Evolutionary conservation across 2,797 vertebrate genomes (phyloP).

Genomic region (Coendou prehensilis): DNA sequence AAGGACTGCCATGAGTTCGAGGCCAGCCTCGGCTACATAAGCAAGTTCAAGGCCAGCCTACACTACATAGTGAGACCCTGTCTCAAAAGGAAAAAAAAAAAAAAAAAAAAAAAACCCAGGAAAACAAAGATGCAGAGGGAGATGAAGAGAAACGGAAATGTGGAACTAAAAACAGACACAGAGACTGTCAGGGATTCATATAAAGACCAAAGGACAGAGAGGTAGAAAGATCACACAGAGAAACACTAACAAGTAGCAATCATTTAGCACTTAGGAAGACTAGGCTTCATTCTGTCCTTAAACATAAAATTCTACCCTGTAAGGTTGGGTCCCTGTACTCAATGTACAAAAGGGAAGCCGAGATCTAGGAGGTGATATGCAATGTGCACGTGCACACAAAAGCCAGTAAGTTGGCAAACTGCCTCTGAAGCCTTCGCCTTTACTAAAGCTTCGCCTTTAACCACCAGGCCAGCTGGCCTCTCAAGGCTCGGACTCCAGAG

Average conservation of each 20-base stretch:
- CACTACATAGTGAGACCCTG: not conserved
- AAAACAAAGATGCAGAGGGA: not conserved
- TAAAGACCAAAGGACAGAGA: slow-evolving; percentile 11
- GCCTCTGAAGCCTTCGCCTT: not conserved
- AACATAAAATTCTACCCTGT: not conserved
- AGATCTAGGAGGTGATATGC: not conserved
- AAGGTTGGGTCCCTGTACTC: not conserved
- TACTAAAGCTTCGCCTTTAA: not conserved
- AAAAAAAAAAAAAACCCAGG: not conserved
- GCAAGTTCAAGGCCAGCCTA: not conserved
- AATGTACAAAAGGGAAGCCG: not conserved
- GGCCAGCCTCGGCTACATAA: not conserved
- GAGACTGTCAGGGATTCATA: slow-evolving; percentile 11
- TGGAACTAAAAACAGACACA: not conserved
- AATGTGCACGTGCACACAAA: not conserved
- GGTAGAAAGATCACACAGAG: not conserved
- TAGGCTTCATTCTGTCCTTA: not conserved
- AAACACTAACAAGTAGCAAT: not conserved
- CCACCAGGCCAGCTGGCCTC: not conserved
- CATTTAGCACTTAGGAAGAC: not conserved
- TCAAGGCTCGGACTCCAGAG: fast-evolving
- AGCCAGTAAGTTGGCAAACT: not conserved
- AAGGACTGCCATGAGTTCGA: not conserved
- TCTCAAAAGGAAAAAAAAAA: not conserved
- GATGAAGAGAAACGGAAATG: not conserved